Conservation (phyloP, 2,113 vertebrate genomes). For the Trogon surrucura region DNA sequence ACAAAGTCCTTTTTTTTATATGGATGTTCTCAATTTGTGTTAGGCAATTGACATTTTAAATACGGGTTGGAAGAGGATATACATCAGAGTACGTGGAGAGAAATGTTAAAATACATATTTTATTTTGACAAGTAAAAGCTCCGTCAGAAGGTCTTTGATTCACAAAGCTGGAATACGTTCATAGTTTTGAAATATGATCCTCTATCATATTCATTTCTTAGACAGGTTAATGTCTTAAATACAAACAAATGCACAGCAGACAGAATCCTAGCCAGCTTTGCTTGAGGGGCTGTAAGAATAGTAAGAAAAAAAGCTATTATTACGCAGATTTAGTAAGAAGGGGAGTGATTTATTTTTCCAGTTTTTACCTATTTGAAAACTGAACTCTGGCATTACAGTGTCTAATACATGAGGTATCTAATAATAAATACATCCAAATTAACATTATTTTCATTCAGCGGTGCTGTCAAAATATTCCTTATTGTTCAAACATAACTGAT, state of each 20-base stretch:
- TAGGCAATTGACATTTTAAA: conserved; percentile 57
- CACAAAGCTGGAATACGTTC: conserved; percentile 55
- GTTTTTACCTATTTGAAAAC: not conserved
- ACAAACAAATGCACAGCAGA: conserved; percentile 41
- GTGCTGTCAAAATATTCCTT: not conserved
- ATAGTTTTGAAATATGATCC: conserved; percentile 49
- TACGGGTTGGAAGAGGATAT: conserved; percentile 44
- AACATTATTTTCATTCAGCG: not conserved
- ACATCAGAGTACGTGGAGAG: conserved; percentile 28
- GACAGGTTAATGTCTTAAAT: conserved; percentile 48
- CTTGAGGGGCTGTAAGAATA: not conserved
- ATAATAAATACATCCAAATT: not conserved
- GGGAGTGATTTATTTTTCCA: not conserved
- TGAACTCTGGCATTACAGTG: not conserved
- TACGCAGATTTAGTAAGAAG: conserved; percentile 15
- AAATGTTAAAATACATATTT: conserved; percentile 59
- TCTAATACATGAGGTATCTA: not conserved
- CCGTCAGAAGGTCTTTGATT: conserved; percentile 49
- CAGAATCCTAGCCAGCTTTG: not conserved
- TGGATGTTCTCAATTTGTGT: conserved; percentile 37
- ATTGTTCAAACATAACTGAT: not conserved
- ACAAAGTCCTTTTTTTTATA: not conserved
- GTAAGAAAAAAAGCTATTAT: not conserved
- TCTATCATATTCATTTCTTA: conserved; percentile 5
- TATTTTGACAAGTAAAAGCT: conserved; percentile 61